These are phyloP conservation scores for Nothoprocta pentlandii DNA, from an alignment of 2,113 vertebrate species.

Conservation along the genomic window DNA sequence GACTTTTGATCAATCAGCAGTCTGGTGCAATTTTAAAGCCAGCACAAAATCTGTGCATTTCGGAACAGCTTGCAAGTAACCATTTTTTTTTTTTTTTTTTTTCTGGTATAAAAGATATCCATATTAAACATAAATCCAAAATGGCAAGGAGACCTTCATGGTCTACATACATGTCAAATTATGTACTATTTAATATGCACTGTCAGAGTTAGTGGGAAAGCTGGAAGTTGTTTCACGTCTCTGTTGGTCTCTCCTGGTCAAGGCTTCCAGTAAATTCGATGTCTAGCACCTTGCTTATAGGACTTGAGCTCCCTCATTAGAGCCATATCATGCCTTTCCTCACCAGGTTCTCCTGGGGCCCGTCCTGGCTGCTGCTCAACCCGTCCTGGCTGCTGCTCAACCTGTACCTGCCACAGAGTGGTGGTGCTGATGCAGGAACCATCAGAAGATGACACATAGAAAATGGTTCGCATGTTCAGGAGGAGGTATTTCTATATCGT, in stretches of 20 bases:
- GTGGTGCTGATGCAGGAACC: not conserved
- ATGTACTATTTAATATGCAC: rapidly evolving
- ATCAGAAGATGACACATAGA: no score
- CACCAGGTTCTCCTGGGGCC: not conserved
- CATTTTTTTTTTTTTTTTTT: not conserved
- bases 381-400: not conserved
- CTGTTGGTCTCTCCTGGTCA: not conserved
- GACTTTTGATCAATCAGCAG: not conserved
- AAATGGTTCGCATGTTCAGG: not conserved
- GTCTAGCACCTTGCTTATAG: not conserved
- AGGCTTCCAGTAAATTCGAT: not conserved
- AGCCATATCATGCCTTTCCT: not conserved
- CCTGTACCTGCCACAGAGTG: not conserved
- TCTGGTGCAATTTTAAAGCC: not conserved
- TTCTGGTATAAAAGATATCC: not conserved
- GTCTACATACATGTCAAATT: not conserved
- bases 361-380: not conserved
- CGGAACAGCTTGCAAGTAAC: not conserved
- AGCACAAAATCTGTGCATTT: not conserved
- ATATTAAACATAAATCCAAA: not conserved
- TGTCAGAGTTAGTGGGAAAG: not conserved
- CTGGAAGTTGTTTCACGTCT: not conserved
- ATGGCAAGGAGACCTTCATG: not conserved
- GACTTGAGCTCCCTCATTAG: not conserved
- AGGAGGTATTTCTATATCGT: not conserved